These are phyloP conservation scores for Pseudeuparius sepicola DNA, from an alignment of 2,888 invertebrate species.

Conservation along the genomic window DNA sequence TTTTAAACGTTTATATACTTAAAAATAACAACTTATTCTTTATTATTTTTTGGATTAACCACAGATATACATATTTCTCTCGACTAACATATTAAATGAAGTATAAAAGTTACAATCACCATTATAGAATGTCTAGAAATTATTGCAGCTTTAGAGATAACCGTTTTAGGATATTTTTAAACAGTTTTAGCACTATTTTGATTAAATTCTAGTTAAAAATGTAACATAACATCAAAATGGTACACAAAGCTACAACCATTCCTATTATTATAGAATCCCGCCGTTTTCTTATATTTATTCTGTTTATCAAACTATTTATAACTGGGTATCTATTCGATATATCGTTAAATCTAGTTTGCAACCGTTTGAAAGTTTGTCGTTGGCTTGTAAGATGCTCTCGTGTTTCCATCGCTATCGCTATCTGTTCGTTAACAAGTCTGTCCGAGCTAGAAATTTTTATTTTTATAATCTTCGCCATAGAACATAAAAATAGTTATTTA, in stretches of 20 bases:
- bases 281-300: constrained; percentile 88
- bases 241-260: constrained; percentile 76
- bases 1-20: no score
- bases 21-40: no score
- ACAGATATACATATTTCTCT: no score
- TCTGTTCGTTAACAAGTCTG: constrained; percentile 90
- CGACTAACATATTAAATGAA: no score
- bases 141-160: no score
- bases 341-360: constrained; percentile 89
- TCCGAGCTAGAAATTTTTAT: constrained; percentile 82
- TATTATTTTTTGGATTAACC: no score
- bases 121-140: no score
- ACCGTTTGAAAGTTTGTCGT: constrained; percentile 76
- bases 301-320: constrained; percentile 77
- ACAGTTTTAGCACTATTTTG: no score
- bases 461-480: no score
- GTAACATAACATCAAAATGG: constrained; percentile 75
- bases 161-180: no score
- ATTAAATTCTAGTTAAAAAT: constrained; percentile 52
- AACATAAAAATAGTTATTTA: no score
- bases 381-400: constrained; percentile 87
- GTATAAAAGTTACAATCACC: no score
- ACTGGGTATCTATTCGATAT: constrained; percentile 81
- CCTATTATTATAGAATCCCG: constrained; percentile 91
- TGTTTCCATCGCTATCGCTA: constrained; percentile 94